Conservation (phyloP, 2,797 vertebrate species). For the Prionace glauca region DNA sequence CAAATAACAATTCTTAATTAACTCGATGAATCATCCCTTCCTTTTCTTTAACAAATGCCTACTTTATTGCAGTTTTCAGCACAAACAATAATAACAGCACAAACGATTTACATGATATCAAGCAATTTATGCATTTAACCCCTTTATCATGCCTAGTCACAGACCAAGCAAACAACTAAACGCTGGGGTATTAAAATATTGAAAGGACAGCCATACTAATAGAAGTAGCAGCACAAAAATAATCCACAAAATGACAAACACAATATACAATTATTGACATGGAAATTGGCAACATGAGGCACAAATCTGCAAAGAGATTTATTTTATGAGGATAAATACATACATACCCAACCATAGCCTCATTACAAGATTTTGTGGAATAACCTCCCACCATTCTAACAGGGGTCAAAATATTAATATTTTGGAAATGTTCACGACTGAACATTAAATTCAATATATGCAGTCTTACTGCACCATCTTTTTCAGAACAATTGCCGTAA, state of each 20-base stretch:
- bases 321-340: background rate
- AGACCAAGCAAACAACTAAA: background rate
- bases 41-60: background rate
- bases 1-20: background rate
- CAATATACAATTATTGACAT: background rate
- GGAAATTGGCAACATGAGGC: background rate
- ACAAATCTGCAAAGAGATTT: background rate
- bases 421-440: background rate
- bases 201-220: background rate
- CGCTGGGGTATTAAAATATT: background rate
- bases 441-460: background rate
- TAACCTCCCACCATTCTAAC: background rate
- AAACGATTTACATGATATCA: background rate
- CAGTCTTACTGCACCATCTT: background rate
- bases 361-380: background rate
- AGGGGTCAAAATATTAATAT: background rate
- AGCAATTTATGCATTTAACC: background rate
- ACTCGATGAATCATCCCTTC: background rate
- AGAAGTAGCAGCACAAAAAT: background rate
- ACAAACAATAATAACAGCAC: background rate
- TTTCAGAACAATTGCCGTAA: background rate
- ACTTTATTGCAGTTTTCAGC: background rate
- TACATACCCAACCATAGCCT: background rate
- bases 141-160: background rate
- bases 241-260: background rate